Evolutionary conservation across 2,797 vertebrate genomes (phyloP).

Genomic region (Pygocentrus nattereri): DNA sequence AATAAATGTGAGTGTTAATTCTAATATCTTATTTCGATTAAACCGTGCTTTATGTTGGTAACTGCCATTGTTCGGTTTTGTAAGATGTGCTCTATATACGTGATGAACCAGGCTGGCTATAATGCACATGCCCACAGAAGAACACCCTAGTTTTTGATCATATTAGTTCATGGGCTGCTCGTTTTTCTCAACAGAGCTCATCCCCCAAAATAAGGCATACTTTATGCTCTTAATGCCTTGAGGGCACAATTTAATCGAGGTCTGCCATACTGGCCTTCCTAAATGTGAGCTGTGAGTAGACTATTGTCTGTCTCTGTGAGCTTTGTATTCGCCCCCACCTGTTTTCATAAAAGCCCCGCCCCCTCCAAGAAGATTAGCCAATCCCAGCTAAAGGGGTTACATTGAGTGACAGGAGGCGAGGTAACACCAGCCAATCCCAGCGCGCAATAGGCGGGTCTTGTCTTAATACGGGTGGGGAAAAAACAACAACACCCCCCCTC

Average conservation of each 20-base stretch:
- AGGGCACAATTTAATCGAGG: conserved; percentile 10
- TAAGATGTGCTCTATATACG: too few relatives aligned
- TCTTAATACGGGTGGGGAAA: neutral
- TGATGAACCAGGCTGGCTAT: too few relatives aligned
- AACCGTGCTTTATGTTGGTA: too few relatives aligned
- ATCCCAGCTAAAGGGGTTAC: neutral
- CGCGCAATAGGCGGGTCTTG: neutral
- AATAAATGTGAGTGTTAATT: too few relatives aligned
- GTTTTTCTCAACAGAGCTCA: neutral
- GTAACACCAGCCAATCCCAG: neutral
- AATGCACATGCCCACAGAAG: too few relatives aligned
- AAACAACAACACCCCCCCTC: conserved; percentile 42
- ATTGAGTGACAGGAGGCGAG: neutral
- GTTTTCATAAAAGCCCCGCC: neutral
- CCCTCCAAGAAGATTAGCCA: neutral
- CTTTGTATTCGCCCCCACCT: neutral
- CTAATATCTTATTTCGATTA: too few relatives aligned
- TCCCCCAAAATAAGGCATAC: too few relatives aligned
- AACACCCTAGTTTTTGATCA: too few relatives aligned
- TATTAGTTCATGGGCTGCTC: neutral
- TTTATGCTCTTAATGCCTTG: neutral
- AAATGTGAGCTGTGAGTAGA: neutral
- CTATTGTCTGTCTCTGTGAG: conserved; percentile 18
- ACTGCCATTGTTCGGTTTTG: too few relatives aligned
- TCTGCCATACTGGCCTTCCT: neutral